phyloP scores from a whole-genome alignment of 2,888 invertebrate species.

The Girardia tigrina region DNA sequence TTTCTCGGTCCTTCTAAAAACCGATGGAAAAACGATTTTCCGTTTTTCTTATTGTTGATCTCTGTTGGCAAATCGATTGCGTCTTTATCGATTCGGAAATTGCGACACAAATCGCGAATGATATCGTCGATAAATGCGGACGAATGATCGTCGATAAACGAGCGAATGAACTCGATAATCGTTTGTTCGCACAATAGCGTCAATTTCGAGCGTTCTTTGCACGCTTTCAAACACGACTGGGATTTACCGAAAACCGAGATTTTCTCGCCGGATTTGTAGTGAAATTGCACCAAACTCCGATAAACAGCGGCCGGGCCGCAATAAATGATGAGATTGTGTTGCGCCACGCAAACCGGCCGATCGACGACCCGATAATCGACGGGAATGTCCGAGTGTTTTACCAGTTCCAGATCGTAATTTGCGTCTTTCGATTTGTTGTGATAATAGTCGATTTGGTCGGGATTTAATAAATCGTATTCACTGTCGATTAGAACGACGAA shows the following conservation, averaged over 20 bases:
- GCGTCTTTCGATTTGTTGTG: background rate
- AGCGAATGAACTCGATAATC: slow-evolving; percentile 6
- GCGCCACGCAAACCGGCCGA: background rate
- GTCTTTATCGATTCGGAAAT: slow-evolving; percentile 20
- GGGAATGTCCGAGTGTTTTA: background rate
- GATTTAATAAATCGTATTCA: background rate
- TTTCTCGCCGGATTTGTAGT: background rate
- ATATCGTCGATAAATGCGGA: background rate
- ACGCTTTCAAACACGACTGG: slow-evolving; percentile 33
- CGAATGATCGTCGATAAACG: background rate
- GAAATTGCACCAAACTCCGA: background rate
- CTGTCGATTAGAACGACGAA: background rate
- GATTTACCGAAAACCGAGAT: slow-evolving; percentile 16
- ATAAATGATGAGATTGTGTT: background rate
- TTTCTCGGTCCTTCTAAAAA: slow-evolving; percentile 30
- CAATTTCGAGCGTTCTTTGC: slow-evolving; percentile 35
- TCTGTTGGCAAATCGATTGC: too few species aligned
- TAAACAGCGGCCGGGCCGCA: background rate
- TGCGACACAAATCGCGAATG: background rate
- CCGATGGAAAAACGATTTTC: background rate
- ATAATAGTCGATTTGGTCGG: background rate
- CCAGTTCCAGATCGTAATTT: background rate
- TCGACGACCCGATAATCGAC: background rate
- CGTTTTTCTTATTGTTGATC: too few species aligned
- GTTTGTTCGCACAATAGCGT: slow-evolving; percentile 34